A percentile compares a stretch with the other conserved stretches of the same genome.
phyloP scores from a whole-genome alignment of 2,888 invertebrate species.

The Cephus pygmeus region DNA sequence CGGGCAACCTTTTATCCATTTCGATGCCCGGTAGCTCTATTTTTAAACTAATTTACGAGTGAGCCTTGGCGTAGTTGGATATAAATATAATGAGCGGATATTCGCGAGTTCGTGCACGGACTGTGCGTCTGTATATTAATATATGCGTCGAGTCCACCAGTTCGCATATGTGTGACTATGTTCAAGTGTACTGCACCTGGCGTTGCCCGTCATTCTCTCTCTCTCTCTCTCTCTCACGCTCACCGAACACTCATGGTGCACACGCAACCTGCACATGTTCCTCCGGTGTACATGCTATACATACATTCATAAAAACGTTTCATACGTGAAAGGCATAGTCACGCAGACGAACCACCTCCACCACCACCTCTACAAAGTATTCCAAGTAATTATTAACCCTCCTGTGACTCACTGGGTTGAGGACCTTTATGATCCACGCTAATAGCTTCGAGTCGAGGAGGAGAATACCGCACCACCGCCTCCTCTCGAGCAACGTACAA shows the following conservation, averaged over 20 bases:
- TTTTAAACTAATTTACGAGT: constrained; percentile 40
- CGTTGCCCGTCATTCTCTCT: constrained; percentile 38
- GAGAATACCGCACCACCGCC: not conserved
- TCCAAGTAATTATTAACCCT: constrained; percentile 46
- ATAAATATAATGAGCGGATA: constrained; percentile 49
- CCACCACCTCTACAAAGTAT: constrained; percentile 3
- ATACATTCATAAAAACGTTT: constrained; percentile 12
- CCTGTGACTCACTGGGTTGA: constrained; percentile 55
- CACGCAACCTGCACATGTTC: constrained; percentile 27
- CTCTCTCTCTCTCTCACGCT: not conserved
- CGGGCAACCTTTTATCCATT: constrained; percentile 18
- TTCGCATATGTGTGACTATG: constrained; percentile 32
- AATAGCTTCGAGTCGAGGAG: constrained; percentile 34
- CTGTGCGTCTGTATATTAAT: not conserved
- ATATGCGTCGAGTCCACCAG: not conserved
- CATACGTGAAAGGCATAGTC: not conserved
- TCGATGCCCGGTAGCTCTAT: constrained; percentile 33
- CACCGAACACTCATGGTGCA: constrained; percentile 2
- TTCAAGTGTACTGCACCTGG: constrained; percentile 42
- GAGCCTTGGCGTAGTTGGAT: constrained; percentile 30
- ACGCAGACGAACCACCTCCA: not conserved
- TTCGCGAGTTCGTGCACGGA: constrained; percentile 28
- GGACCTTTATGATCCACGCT: constrained; percentile 56
- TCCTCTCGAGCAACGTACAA: not conserved
- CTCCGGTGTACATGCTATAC: not conserved